Evolutionary conservation across 2,797 vertebrate genomes (phyloP).

Genomic region (Gouania willdenowi): DNA sequence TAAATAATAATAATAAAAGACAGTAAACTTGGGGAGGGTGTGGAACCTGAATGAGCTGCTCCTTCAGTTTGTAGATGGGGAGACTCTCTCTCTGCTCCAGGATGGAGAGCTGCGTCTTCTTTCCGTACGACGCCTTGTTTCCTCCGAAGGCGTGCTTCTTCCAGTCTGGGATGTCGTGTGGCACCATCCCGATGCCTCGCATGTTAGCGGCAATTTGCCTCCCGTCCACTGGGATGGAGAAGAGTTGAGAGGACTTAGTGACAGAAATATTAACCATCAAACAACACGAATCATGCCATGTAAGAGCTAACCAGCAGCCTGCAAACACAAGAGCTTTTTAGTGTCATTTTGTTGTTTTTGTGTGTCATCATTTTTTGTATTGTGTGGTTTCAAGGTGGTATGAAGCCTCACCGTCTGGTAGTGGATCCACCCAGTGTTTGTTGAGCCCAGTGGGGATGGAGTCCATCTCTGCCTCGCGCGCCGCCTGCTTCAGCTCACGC

Average conservation of each 20-base stretch:
- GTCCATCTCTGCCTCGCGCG: slow-evolving; percentile 98
- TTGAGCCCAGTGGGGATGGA: slow-evolving; percentile 98
- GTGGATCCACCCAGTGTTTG: slow-evolving; percentile 98
- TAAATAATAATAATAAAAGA: too few species aligned
- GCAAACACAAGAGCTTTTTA: too few species aligned
- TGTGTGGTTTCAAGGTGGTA: too few species aligned
- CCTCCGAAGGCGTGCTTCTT: slow-evolving; percentile 98
- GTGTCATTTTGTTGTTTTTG: too few species aligned
- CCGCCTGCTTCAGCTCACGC: slow-evolving; percentile 93
- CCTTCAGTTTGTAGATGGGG: slow-evolving; percentile 97
- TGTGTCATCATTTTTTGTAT: slow-evolving; percentile 4
- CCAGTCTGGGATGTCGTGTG: slow-evolving; percentile 97
- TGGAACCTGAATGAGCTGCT: slow-evolving; percentile 91
- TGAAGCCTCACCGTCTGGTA: slow-evolving; percentile 92
- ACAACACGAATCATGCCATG: too few species aligned
- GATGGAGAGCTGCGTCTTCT: slow-evolving; percentile 95
- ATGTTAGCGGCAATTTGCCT: slow-evolving; percentile 98
- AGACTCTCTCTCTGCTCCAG: slow-evolving; percentile 96
- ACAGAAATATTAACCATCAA: too few species aligned
- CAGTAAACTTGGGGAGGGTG: too few species aligned
- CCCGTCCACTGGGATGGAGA: slow-evolving; percentile 80
- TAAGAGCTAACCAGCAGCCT: too few species aligned
- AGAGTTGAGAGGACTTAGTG: too few species aligned
- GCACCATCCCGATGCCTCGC: slow-evolving; percentile 98
- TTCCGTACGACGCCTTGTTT: slow-evolving; percentile 97